These are phyloP conservation scores for Zapus hudsonius DNA, from an alignment of 2,113 vertebrate genomes.

Conservation along the genomic window DNA sequence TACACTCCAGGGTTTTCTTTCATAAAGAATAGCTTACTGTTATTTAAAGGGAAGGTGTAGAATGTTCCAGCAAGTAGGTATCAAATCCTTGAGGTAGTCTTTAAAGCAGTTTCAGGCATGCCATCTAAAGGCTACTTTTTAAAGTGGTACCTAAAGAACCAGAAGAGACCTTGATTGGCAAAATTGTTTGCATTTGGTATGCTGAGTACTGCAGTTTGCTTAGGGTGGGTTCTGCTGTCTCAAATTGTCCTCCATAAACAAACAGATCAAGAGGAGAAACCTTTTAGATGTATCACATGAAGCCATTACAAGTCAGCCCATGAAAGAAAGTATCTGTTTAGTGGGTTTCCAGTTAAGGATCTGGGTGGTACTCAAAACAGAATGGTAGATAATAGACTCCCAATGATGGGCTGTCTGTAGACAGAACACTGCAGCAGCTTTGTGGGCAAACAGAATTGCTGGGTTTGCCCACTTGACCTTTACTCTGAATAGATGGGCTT, in stretches of 20 bases:
- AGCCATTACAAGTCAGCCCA: slow-evolving; percentile 82
- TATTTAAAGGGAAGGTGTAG: slow-evolving; percentile 29
- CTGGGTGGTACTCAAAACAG: slow-evolving; percentile 59
- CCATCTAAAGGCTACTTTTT: slow-evolving; percentile 30
- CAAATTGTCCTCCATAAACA: slow-evolving; percentile 89
- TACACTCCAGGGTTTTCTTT: background rate
- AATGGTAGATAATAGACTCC: slow-evolving; percentile 68
- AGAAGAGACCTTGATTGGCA: slow-evolving; percentile 46
- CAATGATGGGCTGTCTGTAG: slow-evolving; percentile 64
- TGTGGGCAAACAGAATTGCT: slow-evolving; percentile 78
- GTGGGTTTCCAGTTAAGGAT: slow-evolving; percentile 82
- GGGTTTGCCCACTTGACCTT: slow-evolving; percentile 82
- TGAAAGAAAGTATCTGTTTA: slow-evolving; percentile 78
- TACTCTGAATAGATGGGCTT: slow-evolving; percentile 77
- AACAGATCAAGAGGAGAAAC: slow-evolving; percentile 82
- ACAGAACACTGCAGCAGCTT: slow-evolving; percentile 75
- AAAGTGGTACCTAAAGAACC: slow-evolving; percentile 58
- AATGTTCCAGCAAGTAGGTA: slow-evolving; percentile 20
- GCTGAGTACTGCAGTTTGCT: slow-evolving; percentile 30
- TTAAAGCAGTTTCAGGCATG: slow-evolving; percentile 21
- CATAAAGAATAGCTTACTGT: background rate
- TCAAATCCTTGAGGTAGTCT: slow-evolving; percentile 28
- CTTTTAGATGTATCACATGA: slow-evolving; percentile 87
- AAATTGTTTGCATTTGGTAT: slow-evolving; percentile 46
- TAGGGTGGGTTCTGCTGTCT: slow-evolving; percentile 30